These are phyloP conservation scores for Cydia splendana DNA, from an alignment of 1,140 invertebrate genomes.

Conservation along the genomic window DNA sequence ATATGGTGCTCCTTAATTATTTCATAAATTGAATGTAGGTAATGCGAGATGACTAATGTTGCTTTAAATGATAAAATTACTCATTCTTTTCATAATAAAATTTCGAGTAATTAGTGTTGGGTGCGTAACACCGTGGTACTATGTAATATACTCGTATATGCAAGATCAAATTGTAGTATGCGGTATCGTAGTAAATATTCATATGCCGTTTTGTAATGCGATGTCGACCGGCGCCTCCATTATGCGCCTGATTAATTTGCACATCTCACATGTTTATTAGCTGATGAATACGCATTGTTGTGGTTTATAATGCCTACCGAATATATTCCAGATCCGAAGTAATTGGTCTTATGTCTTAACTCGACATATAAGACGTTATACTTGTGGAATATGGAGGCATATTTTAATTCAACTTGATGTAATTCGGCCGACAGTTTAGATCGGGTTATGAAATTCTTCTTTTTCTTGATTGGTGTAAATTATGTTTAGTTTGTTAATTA, in stretches of 20 bases:
- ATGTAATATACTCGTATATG: no score
- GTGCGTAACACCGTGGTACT: neutral
- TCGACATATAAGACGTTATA: neutral
- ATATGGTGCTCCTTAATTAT: constrained; percentile 1
- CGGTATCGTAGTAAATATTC: neutral
- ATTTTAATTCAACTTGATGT: neutral
- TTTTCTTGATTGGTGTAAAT: constrained; percentile 5
- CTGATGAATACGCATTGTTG: constrained; percentile 52
- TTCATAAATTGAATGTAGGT: constrained; percentile 18
- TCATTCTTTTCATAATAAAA: neutral
- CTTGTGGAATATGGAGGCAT: neutral
- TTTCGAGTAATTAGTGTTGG: neutral
- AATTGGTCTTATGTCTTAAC: neutral
- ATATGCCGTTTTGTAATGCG: neutral
- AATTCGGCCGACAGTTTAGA: neutral
- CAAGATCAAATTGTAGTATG: neutral
- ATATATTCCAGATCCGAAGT: neutral
- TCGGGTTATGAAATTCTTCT: neutral
- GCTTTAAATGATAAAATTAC: constrained; percentile 10
- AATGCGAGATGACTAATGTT: neutral
- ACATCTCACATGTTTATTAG: constrained; percentile 57
- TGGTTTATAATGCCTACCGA: constrained; percentile 41
- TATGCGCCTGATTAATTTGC: constrained; percentile 61
- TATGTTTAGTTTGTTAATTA: constrained; percentile 9
- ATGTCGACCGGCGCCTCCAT: constrained; percentile 42